Base-by-base conservation (phyloP, 2,888 invertebrate genomes). In the Thera obeliscata region DNA sequence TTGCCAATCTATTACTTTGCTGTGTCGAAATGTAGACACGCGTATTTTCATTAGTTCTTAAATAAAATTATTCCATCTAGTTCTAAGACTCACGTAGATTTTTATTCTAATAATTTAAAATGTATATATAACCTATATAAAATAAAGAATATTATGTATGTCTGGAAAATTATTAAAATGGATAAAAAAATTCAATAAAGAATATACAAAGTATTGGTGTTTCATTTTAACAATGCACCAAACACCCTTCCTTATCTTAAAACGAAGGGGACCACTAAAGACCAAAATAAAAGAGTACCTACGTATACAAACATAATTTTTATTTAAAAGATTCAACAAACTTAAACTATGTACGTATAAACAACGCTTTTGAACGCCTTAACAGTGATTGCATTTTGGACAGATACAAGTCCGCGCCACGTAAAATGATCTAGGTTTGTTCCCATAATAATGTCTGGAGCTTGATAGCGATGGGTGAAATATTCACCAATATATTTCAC, bases 71-170 rank as follows among this genome's bases (percentile, higher is more conserved):
- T 92, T 92, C 92, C 92, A 92, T 88, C 83, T 92, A 93, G 90
- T 65, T 82, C 70, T 91, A 93, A 91, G 92, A 88, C 89, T 89
- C 88, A 88, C 87, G 86, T 91, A 89, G 86, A 85, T 87, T 81
- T 35, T 81, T 83, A 81, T 87, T 88, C 84, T 85, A 80, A 78
- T 85, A 80, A 79, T 80, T 78, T 86, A 88, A 89, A 87, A 86
- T 92, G 92, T 92, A 92, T 83, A 92, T 91, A 92, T 91, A 90
- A 88, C 78, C 81, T 87, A 89, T 90, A 87, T 86, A 87, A 86
- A 87, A 87, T 87, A 79, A 46, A 84, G 83, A 84, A 85, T 88
- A 89, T 22, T 22, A 22, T 22, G 22, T 89, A 89, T 89, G 87
- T 88, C 79, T 82, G 75, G 74, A 85, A 85, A 82, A 77, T 74